A percentile compares a stretch with the other conserved stretches of the same genome.
Evolutionary conservation across 1,140 invertebrate species (phyloP).

Genomic region (Mya arenaria): DNA sequence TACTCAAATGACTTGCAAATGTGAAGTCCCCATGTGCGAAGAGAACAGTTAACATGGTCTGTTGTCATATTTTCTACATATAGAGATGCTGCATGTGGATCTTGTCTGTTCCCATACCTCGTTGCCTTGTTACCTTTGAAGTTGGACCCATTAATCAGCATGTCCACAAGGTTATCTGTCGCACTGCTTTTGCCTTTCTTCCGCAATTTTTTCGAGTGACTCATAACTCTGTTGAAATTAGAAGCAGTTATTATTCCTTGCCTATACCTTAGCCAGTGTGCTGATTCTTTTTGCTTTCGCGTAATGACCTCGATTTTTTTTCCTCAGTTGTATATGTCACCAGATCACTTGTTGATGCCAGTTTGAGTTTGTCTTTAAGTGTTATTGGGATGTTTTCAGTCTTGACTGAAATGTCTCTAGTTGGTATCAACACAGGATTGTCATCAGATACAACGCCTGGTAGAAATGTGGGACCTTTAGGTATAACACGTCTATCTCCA

Average conservation of each 20-base stretch:
- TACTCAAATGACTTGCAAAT: constrained; percentile 16
- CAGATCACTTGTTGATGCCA: too few species aligned
- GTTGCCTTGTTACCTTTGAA: not conserved
- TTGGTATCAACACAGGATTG: too few species aligned
- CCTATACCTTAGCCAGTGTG: constrained; percentile 16
- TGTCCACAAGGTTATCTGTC: not conserved
- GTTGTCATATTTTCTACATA: not conserved
- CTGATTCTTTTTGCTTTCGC: not conserved
- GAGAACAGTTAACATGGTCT: not conserved
- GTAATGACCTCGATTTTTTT: not conserved
- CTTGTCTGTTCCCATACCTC: not conserved
- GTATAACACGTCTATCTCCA: too few species aligned
- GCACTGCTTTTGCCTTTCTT: not conserved
- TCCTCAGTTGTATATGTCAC: too few species aligned
- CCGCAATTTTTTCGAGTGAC: not conserved
- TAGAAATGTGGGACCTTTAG: too few species aligned
- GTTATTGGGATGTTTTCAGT: too few species aligned
- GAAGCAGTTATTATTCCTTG: constrained; percentile 13
- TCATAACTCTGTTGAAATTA: not conserved
- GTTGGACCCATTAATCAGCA: not conserved
- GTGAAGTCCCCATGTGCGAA: constrained; percentile 1
- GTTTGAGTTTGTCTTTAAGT: too few species aligned
- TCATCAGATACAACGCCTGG: too few species aligned
- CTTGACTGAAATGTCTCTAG: too few species aligned
- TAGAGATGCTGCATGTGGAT: not conserved